Evolutionary conservation across 2,888 invertebrate species (phyloP), one percentile per base, ranked within the genome.

Genomic region (Ormyrus rosae): DNA sequence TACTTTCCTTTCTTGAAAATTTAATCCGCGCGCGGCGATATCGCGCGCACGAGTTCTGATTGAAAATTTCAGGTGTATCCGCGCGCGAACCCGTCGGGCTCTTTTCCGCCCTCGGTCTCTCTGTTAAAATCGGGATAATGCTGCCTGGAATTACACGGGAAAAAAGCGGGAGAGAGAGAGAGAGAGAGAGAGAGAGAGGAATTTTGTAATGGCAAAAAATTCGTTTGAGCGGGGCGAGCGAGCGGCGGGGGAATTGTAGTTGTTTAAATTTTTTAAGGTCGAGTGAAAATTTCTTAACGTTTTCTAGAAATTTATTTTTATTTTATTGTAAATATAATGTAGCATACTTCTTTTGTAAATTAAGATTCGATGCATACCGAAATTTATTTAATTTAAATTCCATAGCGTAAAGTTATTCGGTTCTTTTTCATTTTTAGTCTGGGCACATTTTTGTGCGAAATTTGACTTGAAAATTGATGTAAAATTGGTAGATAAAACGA

Each of bases 1-100:
- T 11, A 19, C n/a, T n/a, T 67, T 65, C 34, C 34, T 74, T 74
- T 34, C 74, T 65, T 74, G 56, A 19, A 74, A 65, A 60, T 72
- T 45, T 72, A 72, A 72, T 72, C 72, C 13, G 53, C 9, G 45
- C 65, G 58, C 13, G 65, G 65, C 74, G 74, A 58, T 19, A 58
- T 19, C 48, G 11, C 48, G 64, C 48, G n/a, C 56, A 53, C 56
- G 73, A 74, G 55, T 67, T 65, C 50, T 58, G 74, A 74, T 74
- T 74, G 74, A 74, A 74, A 74, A 34, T 74, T 74, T 74, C 74
- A 48, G 74, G 48, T 58, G 55, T 67, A 72, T 63, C 51, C 45
- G 13, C 10, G 46, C 58, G 34, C 34, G 34, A 34, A 34, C 3
- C 3, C 34, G 34, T 34, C 34, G 34, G 3, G 58, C 50, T 58